Base-by-base conservation (phyloP, 2,113 vertebrate genomes). In the Prolemur simus region DNA sequence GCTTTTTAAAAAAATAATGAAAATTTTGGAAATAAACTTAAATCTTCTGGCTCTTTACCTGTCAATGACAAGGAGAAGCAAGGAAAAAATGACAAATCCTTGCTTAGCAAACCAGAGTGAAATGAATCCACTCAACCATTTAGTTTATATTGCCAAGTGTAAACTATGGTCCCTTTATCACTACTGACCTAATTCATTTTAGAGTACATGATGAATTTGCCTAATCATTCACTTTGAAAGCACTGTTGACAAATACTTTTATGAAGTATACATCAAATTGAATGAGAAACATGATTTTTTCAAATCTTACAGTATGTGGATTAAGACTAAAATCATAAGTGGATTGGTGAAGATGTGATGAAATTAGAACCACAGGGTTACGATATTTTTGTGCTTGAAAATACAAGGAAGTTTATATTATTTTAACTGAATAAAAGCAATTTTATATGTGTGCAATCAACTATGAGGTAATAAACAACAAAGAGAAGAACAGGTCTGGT, bases 221-320 rank as follows among this genome's bases (percentile, higher is more conserved):
- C 45, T 81, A 76, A 86, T 89, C 58, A 94, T 89, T 96, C 58
- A 92, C 11, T 92, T 82, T 92, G 83, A 92, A 82, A 76, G 37
- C 25, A 88, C 27, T 56, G 42, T 69, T 96, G 56, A 89, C 84
- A 94, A 63, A 77, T 37, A 37, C 37, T 68, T 87, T 84, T 73
- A 60, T 54, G n/a, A 88, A 52, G 5, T 69, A 82, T 58, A 12
- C 29, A 87, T 83, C 76, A 54, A 76, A 93, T 69, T 81, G 20
- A 76, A 71, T 76, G 54, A 66, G 73, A 95, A 84, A 34, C 14
- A 12, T 69, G 58, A 63, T 63, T 27, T 63, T 63, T 63, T 83
- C 49, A 27, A 66, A 58, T 3, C 14, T 49, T 80, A 45, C 73
- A 3, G 1, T 74, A 4, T 87, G 11, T 63, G 42, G n/a, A 49